Conservation (phyloP, 2,113 vertebrate genomes). For the Macaca mulatta region DNA sequence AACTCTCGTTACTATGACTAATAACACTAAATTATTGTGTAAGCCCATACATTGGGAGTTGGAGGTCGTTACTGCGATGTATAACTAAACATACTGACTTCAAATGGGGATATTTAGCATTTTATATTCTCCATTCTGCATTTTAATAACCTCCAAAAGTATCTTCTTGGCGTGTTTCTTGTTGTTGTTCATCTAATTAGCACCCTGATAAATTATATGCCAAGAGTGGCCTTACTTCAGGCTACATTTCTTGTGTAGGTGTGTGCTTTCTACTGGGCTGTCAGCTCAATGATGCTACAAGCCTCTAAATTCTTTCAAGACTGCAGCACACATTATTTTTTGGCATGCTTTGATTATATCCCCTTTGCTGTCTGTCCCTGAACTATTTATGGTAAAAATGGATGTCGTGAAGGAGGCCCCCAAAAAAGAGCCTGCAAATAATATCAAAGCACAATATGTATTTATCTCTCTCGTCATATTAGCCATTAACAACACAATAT, state of each 20-base stretch:
- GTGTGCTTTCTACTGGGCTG: conserved; percentile 63
- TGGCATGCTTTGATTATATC: conserved; percentile 63
- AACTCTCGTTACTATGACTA: not conserved
- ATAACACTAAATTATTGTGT: not conserved
- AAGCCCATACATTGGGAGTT: not conserved
- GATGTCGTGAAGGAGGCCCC: conserved; percentile 34
- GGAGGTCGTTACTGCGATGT: not conserved
- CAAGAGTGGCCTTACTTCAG: conserved; percentile 11
- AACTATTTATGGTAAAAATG: conserved; percentile 73
- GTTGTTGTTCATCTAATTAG: conserved; percentile 69
- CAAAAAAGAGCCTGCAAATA: conserved; percentile 48
- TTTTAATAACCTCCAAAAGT: not conserved
- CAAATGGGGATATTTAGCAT: not conserved
- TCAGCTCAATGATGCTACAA: conserved; percentile 30
- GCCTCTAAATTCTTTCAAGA: conserved; percentile 28
- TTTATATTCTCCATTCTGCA: not conserved
- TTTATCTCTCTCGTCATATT: conserved; percentile 68
- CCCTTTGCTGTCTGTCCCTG: conserved; percentile 65
- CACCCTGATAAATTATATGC: conserved; percentile 59
- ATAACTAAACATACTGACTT: not conserved
- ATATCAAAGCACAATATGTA: conserved; percentile 68
- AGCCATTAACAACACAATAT: conserved; percentile 64
- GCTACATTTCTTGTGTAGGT: conserved; percentile 58
- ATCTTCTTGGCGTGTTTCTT: conserved; percentile 44
- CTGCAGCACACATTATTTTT: conserved; percentile 10